Percentiles rank a stretch among this genome's conserved stretches.
phyloP scores from a whole-genome alignment of 64 coral and sea anemone species.

The Stichodactyla helianthus region DNA sequence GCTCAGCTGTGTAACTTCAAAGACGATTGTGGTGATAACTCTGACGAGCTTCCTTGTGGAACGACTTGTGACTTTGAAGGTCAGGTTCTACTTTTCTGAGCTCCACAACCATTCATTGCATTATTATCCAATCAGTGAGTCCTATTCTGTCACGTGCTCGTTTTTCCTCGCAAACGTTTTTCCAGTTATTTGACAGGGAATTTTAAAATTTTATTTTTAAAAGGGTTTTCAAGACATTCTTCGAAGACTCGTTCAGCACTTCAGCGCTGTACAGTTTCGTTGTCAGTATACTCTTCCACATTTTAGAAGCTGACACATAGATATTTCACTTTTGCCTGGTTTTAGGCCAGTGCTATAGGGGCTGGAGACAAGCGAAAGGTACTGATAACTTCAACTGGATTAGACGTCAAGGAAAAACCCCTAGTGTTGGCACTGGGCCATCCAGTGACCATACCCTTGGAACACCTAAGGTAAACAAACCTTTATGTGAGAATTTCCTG shows the following conservation, averaged over 20 bases:
- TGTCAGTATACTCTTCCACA: no score
- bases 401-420: constrained; percentile 64
- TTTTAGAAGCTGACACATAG: no score
- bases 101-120: no score
- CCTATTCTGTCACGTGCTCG: no score
- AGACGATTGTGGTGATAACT: constrained; percentile 92
- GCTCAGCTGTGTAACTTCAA: constrained; percentile 95
- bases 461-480: constrained; percentile 32
- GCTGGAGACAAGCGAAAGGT: constrained; percentile 72
- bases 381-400: constrained; percentile 93
- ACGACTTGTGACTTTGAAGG: constrained; percentile 54
- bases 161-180: no score
- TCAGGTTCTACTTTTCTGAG: not conserved
- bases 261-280: no score
- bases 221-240: no score
- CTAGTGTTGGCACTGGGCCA: constrained; percentile 63
- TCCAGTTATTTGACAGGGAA: no score
- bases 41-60: constrained; percentile 82
- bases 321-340: not conserved
- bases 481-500: no score
- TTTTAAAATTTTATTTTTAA: no score
- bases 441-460: constrained; percentile 79
- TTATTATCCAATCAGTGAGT: no score
- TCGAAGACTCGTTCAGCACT: no score
- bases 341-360: constrained; percentile 72